Evolutionary conservation across 2,797 vertebrate genomes (phyloP), one percentile per base, ranked within the genome.

Genomic region (Megalops cyprinoides): DNA sequence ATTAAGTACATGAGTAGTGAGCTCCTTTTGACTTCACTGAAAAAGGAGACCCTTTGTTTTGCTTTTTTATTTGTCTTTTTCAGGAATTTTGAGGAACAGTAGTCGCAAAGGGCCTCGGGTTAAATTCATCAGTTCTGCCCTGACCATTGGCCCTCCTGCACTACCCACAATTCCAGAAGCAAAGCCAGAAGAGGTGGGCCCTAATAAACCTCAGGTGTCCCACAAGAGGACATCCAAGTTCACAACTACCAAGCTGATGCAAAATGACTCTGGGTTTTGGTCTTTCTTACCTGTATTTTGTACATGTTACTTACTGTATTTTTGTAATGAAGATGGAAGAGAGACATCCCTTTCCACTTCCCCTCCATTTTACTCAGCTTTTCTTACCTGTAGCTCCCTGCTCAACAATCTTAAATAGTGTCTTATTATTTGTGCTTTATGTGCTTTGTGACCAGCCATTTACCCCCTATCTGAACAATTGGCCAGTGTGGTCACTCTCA

Each of bases 51-150:
- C 23, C 34, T 31, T 48, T 1, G n/a, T n/a, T 42, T 6, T 76
- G 20, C 4, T 14, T 12, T 71, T 58, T 87, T 86, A 89, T 65
- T 89, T 73, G 82, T 85, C 87, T 55, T 89, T 88, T 87, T 86
- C 78, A 99, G 98, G 97, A 97, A 25, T 99, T 99, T 94, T 99
- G 97, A n/a, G 97, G 97, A 81, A 98, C 94, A 0, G 97, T 99
- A 78, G 92, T 99, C 81, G 98, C 98, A 89, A 99, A 99, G 86
- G 97, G 98, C 85, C 95, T 94, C n/a, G 90, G 92, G 65, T 95
- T 94, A 82, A 93, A 95, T 25, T 92, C 92, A 1, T 82, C 89
- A 1, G 86, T 94, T 76, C 94, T 95, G 60, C 94, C 81, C 91
- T 96, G 80, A 94, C 95, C 85, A 94, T 97, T 1, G 85, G 92